These are phyloP conservation scores for Coreius guichenoti DNA, from an alignment of 2,797 vertebrate species.

Conservation along the genomic window DNA sequence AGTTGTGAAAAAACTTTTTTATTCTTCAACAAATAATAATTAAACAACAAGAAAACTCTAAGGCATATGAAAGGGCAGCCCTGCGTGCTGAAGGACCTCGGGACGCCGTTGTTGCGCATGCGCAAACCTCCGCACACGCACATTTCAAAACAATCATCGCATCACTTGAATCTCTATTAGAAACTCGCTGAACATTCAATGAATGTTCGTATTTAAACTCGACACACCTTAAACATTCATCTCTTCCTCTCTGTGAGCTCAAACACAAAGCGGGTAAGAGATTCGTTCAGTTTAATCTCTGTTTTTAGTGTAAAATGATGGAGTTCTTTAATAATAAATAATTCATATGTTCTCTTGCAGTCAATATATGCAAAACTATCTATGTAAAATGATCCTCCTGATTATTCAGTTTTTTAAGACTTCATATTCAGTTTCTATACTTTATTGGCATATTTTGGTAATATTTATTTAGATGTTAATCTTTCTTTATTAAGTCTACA, in stretches of 20 bases:
- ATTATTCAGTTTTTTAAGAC: not conserved
- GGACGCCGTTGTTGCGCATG: not conserved
- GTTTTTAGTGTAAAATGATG: not conserved
- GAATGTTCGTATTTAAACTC: not conserved
- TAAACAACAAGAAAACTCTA: not conserved
- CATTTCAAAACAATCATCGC: constrained; percentile 7
- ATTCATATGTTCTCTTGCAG: too few relatives aligned
- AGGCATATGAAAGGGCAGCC: constrained; percentile 23
- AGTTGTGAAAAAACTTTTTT: too few relatives aligned
- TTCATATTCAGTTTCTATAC: not conserved
- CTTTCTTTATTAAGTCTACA: not conserved
- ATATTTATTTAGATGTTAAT: not conserved
- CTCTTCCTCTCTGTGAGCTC: not conserved
- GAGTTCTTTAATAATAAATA: not conserved
- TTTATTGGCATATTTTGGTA: not conserved
- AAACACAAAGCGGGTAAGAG: constrained; percentile 2
- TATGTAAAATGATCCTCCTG: not conserved
- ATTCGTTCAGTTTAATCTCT: not conserved
- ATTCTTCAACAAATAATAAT: too few relatives aligned
- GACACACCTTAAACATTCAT: not conserved
- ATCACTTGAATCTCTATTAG: not conserved
- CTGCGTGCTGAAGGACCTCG: not conserved
- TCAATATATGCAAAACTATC: not conserved
- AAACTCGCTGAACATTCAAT: not conserved
- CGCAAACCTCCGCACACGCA: not conserved